A percentile compares a stretch with the other conserved stretches of the same genome.
Evolutionary conservation across 2,888 invertebrate genomes (phyloP).

Genomic region (Abrostola triplasia): DNA sequence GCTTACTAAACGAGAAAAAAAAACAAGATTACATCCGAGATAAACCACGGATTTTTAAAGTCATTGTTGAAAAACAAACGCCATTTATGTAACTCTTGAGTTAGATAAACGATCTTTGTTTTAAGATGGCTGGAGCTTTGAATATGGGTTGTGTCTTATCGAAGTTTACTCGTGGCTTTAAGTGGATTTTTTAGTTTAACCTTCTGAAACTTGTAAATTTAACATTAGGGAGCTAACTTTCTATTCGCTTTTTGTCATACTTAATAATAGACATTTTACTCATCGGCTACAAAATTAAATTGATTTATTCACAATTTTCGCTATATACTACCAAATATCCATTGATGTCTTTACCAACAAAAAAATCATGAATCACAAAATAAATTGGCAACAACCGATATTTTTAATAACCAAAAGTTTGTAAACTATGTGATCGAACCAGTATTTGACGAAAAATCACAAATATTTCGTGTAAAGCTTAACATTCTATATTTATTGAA

Average conservation of each 20-base stretch:
- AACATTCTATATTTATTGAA: slow-evolving; percentile 25
- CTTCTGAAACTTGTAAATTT: background rate
- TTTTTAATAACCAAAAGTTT: background rate
- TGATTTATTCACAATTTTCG: no score
- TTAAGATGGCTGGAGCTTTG: slow-evolving; percentile 44
- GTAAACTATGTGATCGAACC: background rate
- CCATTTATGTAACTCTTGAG: slow-evolving; percentile 57
- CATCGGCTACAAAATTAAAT: no score
- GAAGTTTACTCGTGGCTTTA: background rate
- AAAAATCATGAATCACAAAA: background rate
- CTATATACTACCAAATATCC: no score
- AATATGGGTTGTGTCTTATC: slow-evolving; percentile 8
- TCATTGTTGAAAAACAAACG: slow-evolving; percentile 59
- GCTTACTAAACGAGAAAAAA: slow-evolving; percentile 69
- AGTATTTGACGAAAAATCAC: slow-evolving; percentile 7
- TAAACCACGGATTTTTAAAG: slow-evolving; percentile 57
- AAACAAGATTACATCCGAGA: slow-evolving; percentile 67
- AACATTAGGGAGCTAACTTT: background rate
- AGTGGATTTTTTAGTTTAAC: background rate
- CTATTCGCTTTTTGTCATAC: no score
- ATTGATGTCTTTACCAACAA: background rate
- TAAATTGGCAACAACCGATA: background rate
- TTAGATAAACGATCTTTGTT: slow-evolving; percentile 56
- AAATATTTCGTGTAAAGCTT: slow-evolving; percentile 1
- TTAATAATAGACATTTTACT: no score